These are phyloP conservation scores for Eretmochelys imbricata DNA, from an alignment of 2,113 vertebrate genomes.

Conservation along the genomic window DNA sequence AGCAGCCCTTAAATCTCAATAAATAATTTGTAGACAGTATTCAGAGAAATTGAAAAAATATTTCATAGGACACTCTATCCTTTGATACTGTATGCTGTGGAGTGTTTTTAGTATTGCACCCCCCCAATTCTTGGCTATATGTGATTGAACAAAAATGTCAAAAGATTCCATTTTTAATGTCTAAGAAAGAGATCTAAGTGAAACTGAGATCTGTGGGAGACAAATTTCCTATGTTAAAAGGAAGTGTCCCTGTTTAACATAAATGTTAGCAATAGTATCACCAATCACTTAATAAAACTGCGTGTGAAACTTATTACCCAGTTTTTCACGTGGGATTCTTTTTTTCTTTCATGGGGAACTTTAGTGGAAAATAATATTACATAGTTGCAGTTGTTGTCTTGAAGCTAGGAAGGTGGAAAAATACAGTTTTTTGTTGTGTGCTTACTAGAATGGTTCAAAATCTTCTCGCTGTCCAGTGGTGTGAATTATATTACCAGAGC, in stretches of 20 bases:
- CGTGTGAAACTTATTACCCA: accelerated
- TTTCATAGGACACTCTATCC: background rate
- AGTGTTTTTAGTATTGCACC: background rate
- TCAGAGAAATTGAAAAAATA: background rate
- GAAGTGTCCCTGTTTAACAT: slow-evolving; percentile 15
- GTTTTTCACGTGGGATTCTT: background rate
- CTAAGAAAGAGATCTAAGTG: background rate
- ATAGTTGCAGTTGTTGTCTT: background rate
- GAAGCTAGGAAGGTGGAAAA: background rate
- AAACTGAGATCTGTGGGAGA: slow-evolving; percentile 26
- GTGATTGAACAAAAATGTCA: slow-evolving; percentile 32
- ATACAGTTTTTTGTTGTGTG: background rate
- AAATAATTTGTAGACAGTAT: accelerated
- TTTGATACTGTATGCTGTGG: background rate
- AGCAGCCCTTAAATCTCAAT: accelerated
- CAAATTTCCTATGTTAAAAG: slow-evolving; percentile 18
- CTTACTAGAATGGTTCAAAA: background rate
- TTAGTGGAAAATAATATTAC: background rate
- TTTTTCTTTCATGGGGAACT: background rate
- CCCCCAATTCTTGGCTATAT: background rate
- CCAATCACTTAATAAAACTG: background rate
- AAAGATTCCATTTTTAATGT: slow-evolving; percentile 34
- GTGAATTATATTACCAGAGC: background rate
- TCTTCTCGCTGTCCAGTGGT: background rate
- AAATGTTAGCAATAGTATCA: background rate